Percentiles rank a stretch among this genome's conserved stretches.
Conservation (phyloP, 2,113 vertebrate genomes). For the Hypanus sabinus region DNA sequence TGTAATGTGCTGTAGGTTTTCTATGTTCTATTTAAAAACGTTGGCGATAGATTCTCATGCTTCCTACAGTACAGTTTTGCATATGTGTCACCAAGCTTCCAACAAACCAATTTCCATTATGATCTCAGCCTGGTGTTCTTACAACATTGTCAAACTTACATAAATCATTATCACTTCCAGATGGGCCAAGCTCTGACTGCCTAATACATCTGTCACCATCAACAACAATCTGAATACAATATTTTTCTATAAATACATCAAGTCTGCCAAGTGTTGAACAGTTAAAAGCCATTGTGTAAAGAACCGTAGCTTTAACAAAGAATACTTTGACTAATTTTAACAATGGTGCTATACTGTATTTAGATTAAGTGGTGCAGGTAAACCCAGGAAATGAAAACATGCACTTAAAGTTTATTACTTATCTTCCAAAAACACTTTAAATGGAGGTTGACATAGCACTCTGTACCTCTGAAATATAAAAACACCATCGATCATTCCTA, state of each 20-base stretch:
- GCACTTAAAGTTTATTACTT: background rate
- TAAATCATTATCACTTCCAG: slow-evolving; percentile 2
- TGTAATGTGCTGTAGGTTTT: too few relatives aligned
- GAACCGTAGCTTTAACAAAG: background rate
- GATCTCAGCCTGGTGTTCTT: background rate
- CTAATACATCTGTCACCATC: background rate
- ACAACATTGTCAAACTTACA: background rate
- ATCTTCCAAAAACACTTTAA: background rate
- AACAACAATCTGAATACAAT: background rate
- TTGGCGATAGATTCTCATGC: background rate
- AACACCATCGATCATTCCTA: too few relatives aligned
- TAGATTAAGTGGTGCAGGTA: background rate
- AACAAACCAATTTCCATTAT: background rate
- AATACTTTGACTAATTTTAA: background rate
- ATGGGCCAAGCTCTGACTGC: background rate
- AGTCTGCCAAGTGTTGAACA: background rate
- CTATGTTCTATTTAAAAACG: background rate
- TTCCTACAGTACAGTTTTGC: background rate
- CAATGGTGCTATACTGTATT: background rate
- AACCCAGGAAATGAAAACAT: background rate
- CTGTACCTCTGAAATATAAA: background rate
- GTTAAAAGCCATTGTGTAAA: background rate
- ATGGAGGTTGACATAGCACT: background rate
- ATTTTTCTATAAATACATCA: background rate
- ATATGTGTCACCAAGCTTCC: background rate